Evolutionary conservation across 1,140 invertebrate genomes (phyloP).

Genomic region (Harlomillsia oculata): DNA sequence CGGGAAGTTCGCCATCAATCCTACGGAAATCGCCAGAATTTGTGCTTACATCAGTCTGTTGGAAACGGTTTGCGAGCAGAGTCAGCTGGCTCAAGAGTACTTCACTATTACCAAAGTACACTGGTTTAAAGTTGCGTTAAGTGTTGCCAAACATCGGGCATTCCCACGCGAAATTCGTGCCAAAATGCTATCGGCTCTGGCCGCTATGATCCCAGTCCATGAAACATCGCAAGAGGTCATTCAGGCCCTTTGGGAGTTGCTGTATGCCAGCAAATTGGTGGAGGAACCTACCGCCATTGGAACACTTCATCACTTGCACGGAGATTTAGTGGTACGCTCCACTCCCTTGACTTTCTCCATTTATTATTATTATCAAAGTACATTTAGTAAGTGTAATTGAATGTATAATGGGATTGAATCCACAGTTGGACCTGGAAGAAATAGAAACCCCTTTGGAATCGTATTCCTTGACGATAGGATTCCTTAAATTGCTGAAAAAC

Average conservation of each 20-base stretch:
- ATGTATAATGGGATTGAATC: slow-evolving; percentile 24
- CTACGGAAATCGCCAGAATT: slow-evolving; percentile 20
- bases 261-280: slow-evolving; percentile 21
- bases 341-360: too few relatives aligned
- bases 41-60: slow-evolving; percentile 25
- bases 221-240: slow-evolving; percentile 8
- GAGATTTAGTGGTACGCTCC: slow-evolving; percentile 29
- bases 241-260: slow-evolving; percentile 26
- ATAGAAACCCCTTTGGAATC: slow-evolving; percentile 80
- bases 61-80: slow-evolving; percentile 6
- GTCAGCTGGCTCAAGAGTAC: slow-evolving; percentile 5
- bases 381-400: not conserved
- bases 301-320: too few relatives aligned
- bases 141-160: slow-evolving; percentile 14
- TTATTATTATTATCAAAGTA: too few relatives aligned
- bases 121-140: slow-evolving; percentile 20
- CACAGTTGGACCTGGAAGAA: slow-evolving; percentile 53
- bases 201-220: slow-evolving; percentile 23
- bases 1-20: slow-evolving; percentile 19
- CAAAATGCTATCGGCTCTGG: slow-evolving; percentile 12
- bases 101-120: slow-evolving; percentile 20
- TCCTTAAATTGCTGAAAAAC: slow-evolving; percentile 64
- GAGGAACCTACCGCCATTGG: too few relatives aligned
- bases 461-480: slow-evolving; percentile 70
- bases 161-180: slow-evolving; percentile 29